Conservation (phyloP, 2,797 vertebrate genomes). For the Sebastes steindachneri region DNA sequence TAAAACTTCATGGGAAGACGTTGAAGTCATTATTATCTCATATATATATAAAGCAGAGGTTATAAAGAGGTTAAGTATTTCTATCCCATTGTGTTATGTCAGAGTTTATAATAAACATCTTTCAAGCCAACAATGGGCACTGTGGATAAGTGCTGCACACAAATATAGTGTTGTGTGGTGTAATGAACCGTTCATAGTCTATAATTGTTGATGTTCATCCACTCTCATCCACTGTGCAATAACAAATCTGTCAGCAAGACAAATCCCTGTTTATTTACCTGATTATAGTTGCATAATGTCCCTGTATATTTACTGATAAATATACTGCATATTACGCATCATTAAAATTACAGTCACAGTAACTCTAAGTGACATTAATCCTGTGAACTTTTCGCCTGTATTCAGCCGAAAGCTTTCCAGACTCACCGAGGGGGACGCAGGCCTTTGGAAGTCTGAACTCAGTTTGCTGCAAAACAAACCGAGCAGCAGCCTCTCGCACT, state of each 20-base stretch:
- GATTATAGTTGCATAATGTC: neutral
- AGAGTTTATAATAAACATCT: neutral
- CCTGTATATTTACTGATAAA: conserved; percentile 21
- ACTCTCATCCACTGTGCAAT: neutral
- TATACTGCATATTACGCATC: conserved; percentile 8
- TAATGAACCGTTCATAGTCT: neutral
- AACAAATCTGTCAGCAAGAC: neutral
- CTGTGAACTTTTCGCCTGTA: conserved; percentile 10
- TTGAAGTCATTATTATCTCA: neutral
- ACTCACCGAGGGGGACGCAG: conserved; percentile 48
- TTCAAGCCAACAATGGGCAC: neutral
- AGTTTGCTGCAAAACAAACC: conserved; percentile 56
- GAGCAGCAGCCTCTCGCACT: conserved; percentile 67
- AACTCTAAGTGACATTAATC: conserved; percentile 64
- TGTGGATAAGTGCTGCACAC: neutral
- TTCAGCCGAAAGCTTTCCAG: conserved; percentile 14
- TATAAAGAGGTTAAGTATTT: neutral
- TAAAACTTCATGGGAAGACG: conserved; percentile 15
- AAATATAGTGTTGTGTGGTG: neutral
- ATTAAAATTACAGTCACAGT: conserved; percentile 44
- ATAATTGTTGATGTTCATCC: neutral
- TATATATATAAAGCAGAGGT: neutral
- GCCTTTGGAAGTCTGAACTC: conserved; percentile 28
- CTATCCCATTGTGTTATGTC: neutral
- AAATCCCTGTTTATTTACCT: conserved; percentile 3